These are phyloP conservation scores for Distichodus sexfasciatus DNA, from an alignment of 2,797 vertebrate species.

Conservation along the genomic window DNA sequence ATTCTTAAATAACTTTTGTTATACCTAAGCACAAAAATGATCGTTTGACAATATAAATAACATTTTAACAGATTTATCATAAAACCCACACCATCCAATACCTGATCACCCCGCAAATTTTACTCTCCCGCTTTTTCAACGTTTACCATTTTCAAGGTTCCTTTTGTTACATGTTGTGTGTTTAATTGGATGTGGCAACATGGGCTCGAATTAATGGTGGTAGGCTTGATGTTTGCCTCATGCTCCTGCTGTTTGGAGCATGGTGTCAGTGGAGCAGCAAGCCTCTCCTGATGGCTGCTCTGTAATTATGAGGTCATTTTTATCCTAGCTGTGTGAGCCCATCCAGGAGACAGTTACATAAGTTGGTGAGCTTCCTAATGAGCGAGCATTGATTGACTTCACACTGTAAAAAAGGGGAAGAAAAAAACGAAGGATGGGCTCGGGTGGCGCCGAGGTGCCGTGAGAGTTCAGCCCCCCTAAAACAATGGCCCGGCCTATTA, in stretches of 20 bases:
- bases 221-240: conserved; percentile 29
- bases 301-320: conserved; percentile 80
- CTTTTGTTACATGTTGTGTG: conserved; percentile 28
- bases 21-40: too few relatives aligned
- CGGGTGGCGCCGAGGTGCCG: conserved; percentile 52
- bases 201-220: conserved; percentile 37
- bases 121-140: conserved; percentile 1
- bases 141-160: conserved; percentile 34
- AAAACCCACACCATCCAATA: too few relatives aligned
- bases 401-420: conserved; percentile 61
- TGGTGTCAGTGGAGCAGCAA: conserved; percentile 48
- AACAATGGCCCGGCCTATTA: conserved; percentile 54
- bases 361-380: conserved; percentile 82
- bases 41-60: too few relatives aligned
- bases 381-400: conserved; percentile 81
- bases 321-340: conserved; percentile 74
- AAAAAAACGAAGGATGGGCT: too few relatives aligned
- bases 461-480: conserved; percentile 42
- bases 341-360: conserved; percentile 81
- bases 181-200: conserved; percentile 43
- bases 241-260: conserved; percentile 34
- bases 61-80: too few relatives aligned
- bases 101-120: too few relatives aligned
- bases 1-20: too few relatives aligned
- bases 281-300: conserved; percentile 71